A percentile compares a stretch with the other conserved stretches of the same genome.
phyloP scores from a whole-genome alignment of 2,113 vertebrate species.

The Chloebia gouldiae region DNA sequence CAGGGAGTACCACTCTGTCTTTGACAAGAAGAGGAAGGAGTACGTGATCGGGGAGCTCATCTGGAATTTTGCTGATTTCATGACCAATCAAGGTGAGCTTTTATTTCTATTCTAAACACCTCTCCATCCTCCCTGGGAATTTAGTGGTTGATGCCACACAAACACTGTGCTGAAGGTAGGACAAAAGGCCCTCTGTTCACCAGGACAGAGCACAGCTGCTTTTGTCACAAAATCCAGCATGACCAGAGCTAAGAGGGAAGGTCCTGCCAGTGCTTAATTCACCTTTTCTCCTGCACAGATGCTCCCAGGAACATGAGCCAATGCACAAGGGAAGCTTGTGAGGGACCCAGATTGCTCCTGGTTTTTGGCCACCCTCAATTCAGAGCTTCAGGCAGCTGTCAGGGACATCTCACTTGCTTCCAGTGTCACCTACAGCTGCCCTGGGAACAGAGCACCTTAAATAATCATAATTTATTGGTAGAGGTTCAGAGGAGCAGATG shows the following conservation, averaged over 20 bases:
- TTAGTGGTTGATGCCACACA: background rate
- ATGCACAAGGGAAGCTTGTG: background rate
- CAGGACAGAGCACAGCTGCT: background rate
- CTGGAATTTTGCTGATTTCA: conserved; percentile 98
- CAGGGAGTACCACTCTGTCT: conserved; percentile 80
- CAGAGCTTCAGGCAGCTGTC: background rate
- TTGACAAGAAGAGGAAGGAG: conserved; percentile 89
- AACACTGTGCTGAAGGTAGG: background rate
- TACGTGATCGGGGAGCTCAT: conserved; percentile 93
- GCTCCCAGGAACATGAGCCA: background rate
- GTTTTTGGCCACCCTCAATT: background rate
- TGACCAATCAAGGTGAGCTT: conserved; percentile 87
- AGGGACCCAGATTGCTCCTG: background rate
- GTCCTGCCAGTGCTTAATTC: background rate
- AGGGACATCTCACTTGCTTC: background rate
- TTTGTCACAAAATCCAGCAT: background rate
- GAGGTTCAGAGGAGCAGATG: background rate
- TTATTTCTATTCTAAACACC: background rate
- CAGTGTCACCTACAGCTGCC: background rate
- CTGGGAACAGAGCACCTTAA: background rate
- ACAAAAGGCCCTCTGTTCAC: background rate
- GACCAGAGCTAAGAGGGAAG: background rate
- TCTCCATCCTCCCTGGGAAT: background rate
- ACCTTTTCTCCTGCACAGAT: background rate
- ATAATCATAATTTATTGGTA: background rate